Evolutionary conservation across 2,113 vertebrate species (phyloP), one percentile per base, ranked within the genome.

Genomic region (Ptilonorhynchus violaceus): DNA sequence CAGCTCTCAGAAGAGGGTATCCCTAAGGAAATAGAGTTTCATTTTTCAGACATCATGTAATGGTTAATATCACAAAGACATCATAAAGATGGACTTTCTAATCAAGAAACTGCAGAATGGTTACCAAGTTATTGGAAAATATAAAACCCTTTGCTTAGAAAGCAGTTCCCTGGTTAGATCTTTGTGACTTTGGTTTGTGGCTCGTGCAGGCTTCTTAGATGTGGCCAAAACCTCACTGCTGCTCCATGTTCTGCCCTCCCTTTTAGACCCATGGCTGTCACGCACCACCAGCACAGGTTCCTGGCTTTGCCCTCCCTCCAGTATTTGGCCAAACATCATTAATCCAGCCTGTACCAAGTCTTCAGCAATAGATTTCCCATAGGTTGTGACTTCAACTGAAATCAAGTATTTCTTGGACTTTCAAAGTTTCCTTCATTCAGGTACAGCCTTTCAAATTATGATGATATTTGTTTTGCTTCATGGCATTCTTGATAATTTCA

Each of bases 201-300:
- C 30, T 78, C 0, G 0, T 70, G 30, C 15, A 59, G 47, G 21
- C 9, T 79, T 52, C n/a, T 44, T 0, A 68, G 49, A 15, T 21
- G 20, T 62, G 37, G 19, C 18, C n/a, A 90, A 3, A 85, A 1
- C 44, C 41, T 73, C 4, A 2, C 41, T 39, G 10, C 35, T 37
- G 37, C n/a, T 53, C 9, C 31, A 1, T 5, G 20, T 85, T 85
- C 47, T 85, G 37, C 30, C 42, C 58, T 63, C 30, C 8, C 10
- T 25, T 64, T 74, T 19, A 70, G 47, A 74, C 16, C 33, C 10
- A 5, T 7, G 22, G 27, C 46, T 91, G 23, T 74, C 59, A 19
- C 24, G 35, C 12, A 22, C 23, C 5, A 9, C 20, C 25, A 69
- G 27, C 5, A 1, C 15, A 60, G 31, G 15, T 23, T 83, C 9